phyloP scores from a whole-genome alignment of 1,140 invertebrate genomes.

The Alviniconcha marisindica region DNA sequence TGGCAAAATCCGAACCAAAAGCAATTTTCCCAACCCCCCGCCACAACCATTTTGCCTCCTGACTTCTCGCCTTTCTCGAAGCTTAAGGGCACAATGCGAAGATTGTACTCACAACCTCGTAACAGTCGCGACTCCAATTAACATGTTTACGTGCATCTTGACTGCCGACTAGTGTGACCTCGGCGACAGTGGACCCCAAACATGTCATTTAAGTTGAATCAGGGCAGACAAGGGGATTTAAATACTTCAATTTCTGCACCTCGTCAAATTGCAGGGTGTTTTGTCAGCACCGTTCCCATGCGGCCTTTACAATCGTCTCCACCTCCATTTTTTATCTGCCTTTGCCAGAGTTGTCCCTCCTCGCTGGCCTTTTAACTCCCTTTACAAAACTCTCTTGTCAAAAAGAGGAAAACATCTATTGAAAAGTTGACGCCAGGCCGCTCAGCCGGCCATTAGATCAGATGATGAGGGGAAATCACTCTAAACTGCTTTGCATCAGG shows the following conservation, averaged over 20 bases:
- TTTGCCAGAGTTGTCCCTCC: slow-evolving; percentile 6
- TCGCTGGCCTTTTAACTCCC: slow-evolving; percentile 22
- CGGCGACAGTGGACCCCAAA: background rate
- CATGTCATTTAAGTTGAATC: slow-evolving; percentile 1
- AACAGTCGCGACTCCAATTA: no score
- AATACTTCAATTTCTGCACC: background rate
- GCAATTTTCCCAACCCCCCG: no score
- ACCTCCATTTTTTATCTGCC: background rate
- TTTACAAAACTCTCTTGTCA: background rate
- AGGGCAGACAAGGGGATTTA: background rate
- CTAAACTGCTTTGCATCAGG: background rate
- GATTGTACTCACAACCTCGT: no score
- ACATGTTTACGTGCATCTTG: background rate
- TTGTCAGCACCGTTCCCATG: background rate
- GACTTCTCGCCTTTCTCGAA: no score
- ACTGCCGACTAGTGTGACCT: background rate
- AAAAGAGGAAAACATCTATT: background rate
- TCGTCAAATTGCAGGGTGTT: background rate
- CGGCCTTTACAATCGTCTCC: background rate
- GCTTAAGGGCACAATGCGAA: no score
- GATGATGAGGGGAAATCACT: slow-evolving; percentile 1
- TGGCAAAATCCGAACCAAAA: no score
- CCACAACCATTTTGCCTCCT: no score
- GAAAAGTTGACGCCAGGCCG: background rate
- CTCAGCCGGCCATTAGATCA: background rate